Evolutionary conservation across 2,113 vertebrate genomes (phyloP), one percentile per base, ranked within the genome.

Genomic region (Acanthochromis polyacanthus): DNA sequence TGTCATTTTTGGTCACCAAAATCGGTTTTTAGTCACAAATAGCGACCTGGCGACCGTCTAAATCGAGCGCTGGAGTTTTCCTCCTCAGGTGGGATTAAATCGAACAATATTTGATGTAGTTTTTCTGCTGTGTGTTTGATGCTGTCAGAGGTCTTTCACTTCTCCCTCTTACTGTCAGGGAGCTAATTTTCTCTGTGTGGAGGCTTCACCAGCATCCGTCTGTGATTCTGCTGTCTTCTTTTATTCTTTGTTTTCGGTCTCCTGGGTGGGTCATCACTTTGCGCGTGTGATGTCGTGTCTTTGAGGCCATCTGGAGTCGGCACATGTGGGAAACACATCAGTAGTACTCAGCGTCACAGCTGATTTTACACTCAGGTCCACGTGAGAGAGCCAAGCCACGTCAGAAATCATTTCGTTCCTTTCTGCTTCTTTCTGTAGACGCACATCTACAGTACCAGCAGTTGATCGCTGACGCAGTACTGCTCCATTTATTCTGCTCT

Each of bases 271-370:
- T 74, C 70, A 51, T 66, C 59, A 57, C 81, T 85, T 66, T 77
- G 61, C 64, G 51, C 14, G 28, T 46, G 4, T n/a, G 40, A 75
- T 67, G 63, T 52, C 30, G 68, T 90, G 81, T 85, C 88, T 92
- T 89, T 93, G 88, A 91, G 90, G 87, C 92, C 92, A 93, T 92
- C 92, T 93, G 89, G 92, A 88, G 77, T 81, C 69, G 58, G 78
- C 86, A 87, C 88, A 82, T 83, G 82, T 82, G 87, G 83, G 82
- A 85, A 72, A n/a, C 78, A 87, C 88, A 83, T 71, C 79, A 67
- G 61, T 60, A 67, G 57, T 7, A n/a, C 48, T 75, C 28, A 67
- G 74, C 45, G 48, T 80, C 77, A 64, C 3, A 62, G 75, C 17
- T 56, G 46, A 80, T 80, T 68, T 64, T 28, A n/a, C 50, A 5